phyloP scores from a whole-genome alignment of 2,888 invertebrate genomes.

The Eupsilia transversa region DNA sequence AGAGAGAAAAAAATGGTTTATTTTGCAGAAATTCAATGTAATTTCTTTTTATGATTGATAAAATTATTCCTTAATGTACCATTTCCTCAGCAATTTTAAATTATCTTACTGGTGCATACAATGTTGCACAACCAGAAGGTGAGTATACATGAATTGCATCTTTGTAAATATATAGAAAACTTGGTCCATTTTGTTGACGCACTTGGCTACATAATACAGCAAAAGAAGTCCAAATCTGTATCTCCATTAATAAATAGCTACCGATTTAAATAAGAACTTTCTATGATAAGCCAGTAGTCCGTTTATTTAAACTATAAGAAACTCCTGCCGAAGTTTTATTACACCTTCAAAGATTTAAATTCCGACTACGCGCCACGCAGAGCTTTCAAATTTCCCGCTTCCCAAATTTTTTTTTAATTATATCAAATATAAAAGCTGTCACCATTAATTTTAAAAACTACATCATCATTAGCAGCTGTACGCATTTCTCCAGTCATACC shows the following conservation, averaged over 20 bases:
- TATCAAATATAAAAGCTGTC: constrained; percentile 42
- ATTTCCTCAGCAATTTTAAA: not conserved
- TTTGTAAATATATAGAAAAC: not conserved
- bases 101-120: not conserved
- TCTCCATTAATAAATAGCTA: not conserved
- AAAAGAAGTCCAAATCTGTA: not conserved
- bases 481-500: constrained; percentile 36
- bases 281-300: not conserved
- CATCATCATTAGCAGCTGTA: constrained; percentile 30
- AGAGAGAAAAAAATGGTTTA: not conserved
- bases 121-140: not conserved
- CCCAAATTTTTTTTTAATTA: constrained; percentile 6
- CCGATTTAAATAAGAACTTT: not conserved
- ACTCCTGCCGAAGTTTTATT: not conserved
- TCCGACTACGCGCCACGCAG: not conserved
- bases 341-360: not conserved
- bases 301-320: not conserved
- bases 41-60: not conserved
- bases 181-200: not conserved
- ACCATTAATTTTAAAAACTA: constrained; percentile 32
- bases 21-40: not conserved
- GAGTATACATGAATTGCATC: not conserved
- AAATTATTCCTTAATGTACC: not conserved
- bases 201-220: not conserved
- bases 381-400: constrained; percentile 63